Base-by-base conservation (phyloP, 2,888 invertebrate species). In the Selenia dentaria region DNA sequence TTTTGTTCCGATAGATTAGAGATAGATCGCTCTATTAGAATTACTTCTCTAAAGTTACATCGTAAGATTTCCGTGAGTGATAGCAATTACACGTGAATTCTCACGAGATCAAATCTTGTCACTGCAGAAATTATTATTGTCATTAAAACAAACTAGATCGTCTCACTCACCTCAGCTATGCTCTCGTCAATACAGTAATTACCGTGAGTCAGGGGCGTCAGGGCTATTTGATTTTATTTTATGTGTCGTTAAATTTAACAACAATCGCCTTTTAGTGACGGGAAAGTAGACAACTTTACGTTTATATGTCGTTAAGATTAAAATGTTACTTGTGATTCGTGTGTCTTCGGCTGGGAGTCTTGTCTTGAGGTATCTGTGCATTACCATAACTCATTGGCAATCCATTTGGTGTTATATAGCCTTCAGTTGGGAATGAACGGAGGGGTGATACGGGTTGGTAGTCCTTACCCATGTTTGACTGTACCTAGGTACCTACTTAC, bases 161-260 rank as follows among this genome's bases (percentile, higher is more conserved):
- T 57, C 63, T 52, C 57, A 27, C 12, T 11, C 14, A 29, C 12
- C 26, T 64, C 22, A 59, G 67, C n/a, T n/a, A n/a, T n/a, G n/a
- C n/a, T n/a, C 62, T 60, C 59, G 55, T 72, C 68, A 68, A 69
- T 67, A 51, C 51, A 57, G 63, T 77, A 79, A 82, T 83, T 78
- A 82, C 68, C 69, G 57, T 75, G 76, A 78, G 64, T 75, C 73
- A 66, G 64, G 62, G 60, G 76, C 78, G 64, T 75, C 74, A 66
- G 64, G 62, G 61, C 70, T 67, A 69, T 80, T 69, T 70, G 62
- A 68, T 73, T 83, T 82, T 83, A 83, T 84, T 87, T 88, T 78
- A 86, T 80, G 79, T 54, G 53, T 67, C 79, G 81, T 87, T 77
- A 88, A 85, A 83, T 87, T 88, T 88, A 87, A 89, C 84, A 83